Percentiles rank a stretch among this genome's conserved stretches.
Conservation (phyloP, 2,113 vertebrate species). For the Pomatostomus ruficeps region DNA sequence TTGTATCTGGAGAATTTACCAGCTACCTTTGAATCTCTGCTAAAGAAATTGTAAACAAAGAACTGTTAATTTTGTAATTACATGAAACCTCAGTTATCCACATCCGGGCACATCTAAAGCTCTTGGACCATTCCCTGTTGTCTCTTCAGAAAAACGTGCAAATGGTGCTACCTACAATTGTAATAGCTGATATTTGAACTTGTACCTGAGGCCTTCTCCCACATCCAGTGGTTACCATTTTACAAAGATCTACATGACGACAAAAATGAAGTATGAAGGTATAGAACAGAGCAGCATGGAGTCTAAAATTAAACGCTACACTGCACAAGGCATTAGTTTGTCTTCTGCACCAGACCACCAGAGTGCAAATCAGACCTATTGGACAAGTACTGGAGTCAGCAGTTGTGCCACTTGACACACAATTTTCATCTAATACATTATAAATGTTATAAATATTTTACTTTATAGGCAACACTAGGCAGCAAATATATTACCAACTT, state of each 20-base stretch:
- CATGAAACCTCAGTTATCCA: not conserved
- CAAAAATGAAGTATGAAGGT: not conserved
- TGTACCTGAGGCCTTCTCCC: not conserved
- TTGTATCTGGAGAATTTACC: not conserved
- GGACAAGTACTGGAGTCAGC: not conserved
- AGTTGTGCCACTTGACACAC: not conserved
- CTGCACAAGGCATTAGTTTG: not conserved
- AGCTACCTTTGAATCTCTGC: not conserved
- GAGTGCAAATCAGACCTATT: not conserved
- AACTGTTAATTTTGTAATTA: not conserved
- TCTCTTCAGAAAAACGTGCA: not conserved
- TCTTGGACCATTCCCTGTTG: not conserved
- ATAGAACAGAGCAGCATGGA: not conserved
- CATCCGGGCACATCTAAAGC: not conserved
- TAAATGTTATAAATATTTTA: not conserved
- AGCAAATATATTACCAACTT: not conserved
- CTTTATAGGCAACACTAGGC: not conserved
- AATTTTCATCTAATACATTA: not conserved
- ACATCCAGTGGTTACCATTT: not conserved
- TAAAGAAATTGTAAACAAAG: not conserved
- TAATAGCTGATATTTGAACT: not conserved
- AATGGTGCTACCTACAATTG: not conserved
- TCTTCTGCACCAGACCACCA: not conserved
- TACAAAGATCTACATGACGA: not conserved
- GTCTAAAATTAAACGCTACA: not conserved